Percentiles rank a stretch among this genome's conserved stretches.
phyloP scores from a whole-genome alignment of 2,888 invertebrate species.

The Acanthosepion esculentum region DNA sequence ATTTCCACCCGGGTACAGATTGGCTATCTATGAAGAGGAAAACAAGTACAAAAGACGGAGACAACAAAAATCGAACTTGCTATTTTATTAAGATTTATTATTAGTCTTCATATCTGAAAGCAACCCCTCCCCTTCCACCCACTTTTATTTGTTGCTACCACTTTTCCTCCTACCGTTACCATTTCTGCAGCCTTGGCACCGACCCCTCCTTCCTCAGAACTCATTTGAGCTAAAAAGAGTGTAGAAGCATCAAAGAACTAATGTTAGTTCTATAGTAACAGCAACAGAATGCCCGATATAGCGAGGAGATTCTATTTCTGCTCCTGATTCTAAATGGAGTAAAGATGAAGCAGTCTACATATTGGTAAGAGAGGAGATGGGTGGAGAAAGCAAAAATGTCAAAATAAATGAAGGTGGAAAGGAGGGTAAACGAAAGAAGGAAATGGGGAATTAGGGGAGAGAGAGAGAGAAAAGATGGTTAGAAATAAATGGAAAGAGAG shows the following conservation, averaged over 20 bases:
- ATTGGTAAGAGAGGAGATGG: not conserved
- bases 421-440: not conserved
- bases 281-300: not conserved
- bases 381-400: not conserved
- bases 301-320: constrained; percentile 14
- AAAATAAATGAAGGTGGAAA: not conserved
- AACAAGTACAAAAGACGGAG: not conserved
- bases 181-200: not conserved
- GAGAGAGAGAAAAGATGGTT: not conserved
- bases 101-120: not conserved
- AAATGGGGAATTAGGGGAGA: not conserved
- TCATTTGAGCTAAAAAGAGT: not conserved
- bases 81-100: not conserved
- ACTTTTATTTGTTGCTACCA: not conserved
- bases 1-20: not conserved
- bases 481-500: not conserved
- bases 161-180: not conserved
- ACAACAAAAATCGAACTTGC: not conserved
- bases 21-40: not conserved
- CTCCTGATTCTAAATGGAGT: not conserved
- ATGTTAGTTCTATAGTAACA: constrained; percentile 9
- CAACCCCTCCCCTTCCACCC: not conserved
- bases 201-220: not conserved
- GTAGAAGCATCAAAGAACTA: constrained; percentile 18
- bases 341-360: not conserved